Evolutionary conservation across 2,113 vertebrate genomes (phyloP), one percentile per base, ranked within the genome.

Genomic region (Tor tambroides): DNA sequence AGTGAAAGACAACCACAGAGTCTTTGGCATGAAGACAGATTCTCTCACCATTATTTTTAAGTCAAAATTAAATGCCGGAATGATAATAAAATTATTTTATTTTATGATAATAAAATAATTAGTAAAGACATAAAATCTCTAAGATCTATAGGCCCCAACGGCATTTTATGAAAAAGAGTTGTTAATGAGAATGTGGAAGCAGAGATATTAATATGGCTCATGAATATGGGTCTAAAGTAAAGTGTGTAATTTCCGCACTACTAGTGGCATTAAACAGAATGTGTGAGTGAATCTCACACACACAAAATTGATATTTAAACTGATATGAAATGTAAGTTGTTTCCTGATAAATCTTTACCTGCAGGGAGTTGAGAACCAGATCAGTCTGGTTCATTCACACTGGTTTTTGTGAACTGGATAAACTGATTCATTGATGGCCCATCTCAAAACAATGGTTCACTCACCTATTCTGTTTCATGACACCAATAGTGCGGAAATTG

Each of bases 21-120:
- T 21, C 14, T 43, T 56, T 85, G 83, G 28, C 79, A 78, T 51
- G 23, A 85, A 28, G 23, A n/a, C 21, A 28, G 32, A 67, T 65
- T 69, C 69, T 76, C 41, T 84, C 75, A 76, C 54, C n/a, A 46
- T 41, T 81, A 38, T 76, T 32, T 71, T 83, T n/a, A n/a, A n/a
- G n/a, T n/a, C n/a, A 30, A 41, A 83, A 77, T 82, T n/a, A 67
- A 69, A 71, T 17, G 15, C 11, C 46, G 67, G 59, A 43, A 65
- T 0, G 14, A 77, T 67, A 69, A 71, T 41, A n/a, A n/a, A n/a
- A n/a, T n/a, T n/a, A n/a, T n/a, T n/a, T n/a, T n/a, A n/a, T n/a
- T n/a, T n/a, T n/a, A n/a, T n/a, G n/a, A n/a, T n/a, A n/a, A n/a
- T n/a, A n/a, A n/a, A n/a, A n/a, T n/a, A n/a, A n/a, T n/a, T n/a